Base-by-base conservation (phyloP, 2,888 invertebrate species). In the Eurytoma adleriae region DNA sequence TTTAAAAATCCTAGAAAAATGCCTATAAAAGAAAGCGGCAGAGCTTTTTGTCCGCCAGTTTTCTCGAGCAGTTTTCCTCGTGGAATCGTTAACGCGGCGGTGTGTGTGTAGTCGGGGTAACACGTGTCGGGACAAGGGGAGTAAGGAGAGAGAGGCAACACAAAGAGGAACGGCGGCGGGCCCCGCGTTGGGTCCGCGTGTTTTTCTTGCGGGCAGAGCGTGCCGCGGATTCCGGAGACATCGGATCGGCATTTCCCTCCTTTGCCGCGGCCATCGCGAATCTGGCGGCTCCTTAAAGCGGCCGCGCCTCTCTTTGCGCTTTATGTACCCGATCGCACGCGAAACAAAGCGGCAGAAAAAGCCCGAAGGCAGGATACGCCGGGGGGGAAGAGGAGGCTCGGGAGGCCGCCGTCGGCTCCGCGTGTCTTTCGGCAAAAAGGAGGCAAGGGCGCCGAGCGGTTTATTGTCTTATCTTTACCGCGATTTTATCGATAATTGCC, bases 201-300 rank as follows among this genome's bases (percentile, higher is more conserved):
- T 79, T 78, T 81, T 74, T 64, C 67, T 64, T 66, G 70, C 48
- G n/a, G 61, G 66, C 70, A 66, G 69, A 64, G 71, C 78, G 61
- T 79, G 79, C 81, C 81, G 59, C 54, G 62, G 77, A 83, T 81
- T 79, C 79, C 83, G 66, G 61, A 72, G 77, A 79, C 79, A 83
- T 69, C 66, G 74, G 68, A 80, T 81, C 74, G 81, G 75, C 75
- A 73, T 78, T 76, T 78, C 71, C 68, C 79, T 80, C 79, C 73
- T 24, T 40, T 40, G 10, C 40, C 40, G 59, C 74, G 77, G 78
- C 66, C 40, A 52, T 50, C 79, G 81, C 79, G 78, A 70, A 78
- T 79, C 40, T 40, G 40, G 74, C 79, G 80, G 82, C 83, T 76
- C 61, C 76, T 80, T 80, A 71, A 80, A 76, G 80, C 30, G 40